phyloP scores from a whole-genome alignment of 1,140 invertebrate species.

The Trichogramma pretiosum region DNA sequence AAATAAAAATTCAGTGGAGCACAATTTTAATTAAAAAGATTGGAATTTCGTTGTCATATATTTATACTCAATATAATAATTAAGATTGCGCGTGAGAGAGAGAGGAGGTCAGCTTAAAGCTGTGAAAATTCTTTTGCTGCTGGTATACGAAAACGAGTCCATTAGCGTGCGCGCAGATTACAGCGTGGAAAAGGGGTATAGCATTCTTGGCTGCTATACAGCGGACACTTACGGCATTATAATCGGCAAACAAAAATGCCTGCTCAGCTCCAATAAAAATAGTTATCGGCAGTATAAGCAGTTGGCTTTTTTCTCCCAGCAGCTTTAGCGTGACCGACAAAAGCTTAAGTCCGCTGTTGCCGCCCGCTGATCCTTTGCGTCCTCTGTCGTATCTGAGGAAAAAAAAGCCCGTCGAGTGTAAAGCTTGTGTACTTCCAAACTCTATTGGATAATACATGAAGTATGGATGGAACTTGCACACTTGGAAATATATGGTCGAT shows the following conservation, averaged over 20 bases:
- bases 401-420: constrained; percentile 1
- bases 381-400: constrained; percentile 40
- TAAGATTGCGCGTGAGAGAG: too few species aligned
- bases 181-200: not conserved
- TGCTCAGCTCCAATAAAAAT: constrained; percentile 91
- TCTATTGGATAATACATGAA: too few species aligned
- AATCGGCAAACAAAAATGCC: constrained; percentile 84
- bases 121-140: not conserved
- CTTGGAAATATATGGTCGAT: too few species aligned
- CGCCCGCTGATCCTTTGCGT: constrained; percentile 31
- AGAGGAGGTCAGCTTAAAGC: not conserved
- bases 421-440: not conserved
- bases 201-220: not conserved
- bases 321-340: constrained; percentile 72
- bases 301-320: constrained; percentile 65
- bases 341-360: constrained; percentile 52
- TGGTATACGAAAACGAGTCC: not conserved
- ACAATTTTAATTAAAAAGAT: too few species aligned
- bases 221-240: constrained; percentile 62
- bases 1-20: too few species aligned
- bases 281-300: constrained; percentile 83
- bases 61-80: too few species aligned
- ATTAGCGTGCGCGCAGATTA: not conserved
- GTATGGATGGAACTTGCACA: too few species aligned
- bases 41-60: too few species aligned